Conservation (phyloP, 30 jellyfish, hydroid and myxozoan species). For the Hydra vulgaris region DNA sequence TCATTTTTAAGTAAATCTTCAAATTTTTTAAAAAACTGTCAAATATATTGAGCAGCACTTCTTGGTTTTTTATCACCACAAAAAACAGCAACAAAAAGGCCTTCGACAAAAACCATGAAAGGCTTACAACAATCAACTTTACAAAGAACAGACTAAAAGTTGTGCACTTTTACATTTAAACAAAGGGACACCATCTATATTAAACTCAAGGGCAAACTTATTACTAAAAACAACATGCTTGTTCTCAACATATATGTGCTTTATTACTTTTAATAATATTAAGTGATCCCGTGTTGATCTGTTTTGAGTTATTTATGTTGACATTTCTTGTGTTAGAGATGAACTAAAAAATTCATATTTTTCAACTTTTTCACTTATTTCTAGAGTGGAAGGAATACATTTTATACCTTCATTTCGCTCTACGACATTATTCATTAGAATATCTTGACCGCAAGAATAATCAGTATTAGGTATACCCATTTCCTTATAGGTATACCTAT, state of each 20-base stretch:
- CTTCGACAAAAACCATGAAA: too few relatives aligned
- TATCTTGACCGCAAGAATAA: background rate
- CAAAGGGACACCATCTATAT: background rate
- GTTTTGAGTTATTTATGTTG: background rate
- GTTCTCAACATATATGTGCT: background rate
- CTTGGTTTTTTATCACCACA: background rate
- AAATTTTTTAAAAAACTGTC: background rate
- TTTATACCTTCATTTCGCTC: background rate
- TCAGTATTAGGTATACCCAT: background rate
- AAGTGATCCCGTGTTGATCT: background rate
- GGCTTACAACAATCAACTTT: background rate
- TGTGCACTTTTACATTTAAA: background rate
- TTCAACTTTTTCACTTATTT: background rate
- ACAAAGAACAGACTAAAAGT: background rate
- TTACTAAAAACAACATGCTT: background rate
- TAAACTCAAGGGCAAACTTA: background rate
- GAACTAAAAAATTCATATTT: background rate
- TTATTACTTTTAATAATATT: background rate
- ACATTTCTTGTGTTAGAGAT: background rate
- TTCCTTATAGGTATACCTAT: too few relatives aligned
- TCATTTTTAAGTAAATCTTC: background rate
- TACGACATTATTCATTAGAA: background rate
- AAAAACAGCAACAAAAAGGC: background rate
- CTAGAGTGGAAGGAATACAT: background rate
- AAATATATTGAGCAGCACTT: background rate